Percentiles rank a stretch among this genome's conserved stretches.
Evolutionary conservation across 2,888 invertebrate species (phyloP).

Genomic region (Megastigmus dorsalis): DNA sequence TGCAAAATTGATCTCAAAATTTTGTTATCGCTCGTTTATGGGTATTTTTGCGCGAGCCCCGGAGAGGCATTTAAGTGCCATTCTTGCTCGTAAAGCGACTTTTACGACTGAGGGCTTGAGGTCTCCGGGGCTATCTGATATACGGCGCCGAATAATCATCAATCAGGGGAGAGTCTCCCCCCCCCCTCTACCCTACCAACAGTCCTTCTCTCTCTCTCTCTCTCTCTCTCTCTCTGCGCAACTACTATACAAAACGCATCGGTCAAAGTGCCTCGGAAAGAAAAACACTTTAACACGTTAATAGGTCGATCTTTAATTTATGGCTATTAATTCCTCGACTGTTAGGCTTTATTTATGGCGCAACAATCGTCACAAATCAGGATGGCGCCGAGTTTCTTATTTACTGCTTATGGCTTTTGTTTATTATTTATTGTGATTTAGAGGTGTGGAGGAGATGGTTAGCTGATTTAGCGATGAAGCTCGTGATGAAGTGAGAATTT

Average conservation of each 20-base stretch:
- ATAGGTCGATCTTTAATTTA: neutral
- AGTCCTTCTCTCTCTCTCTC: no score
- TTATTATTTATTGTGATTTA: no score
- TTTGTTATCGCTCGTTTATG: slow-evolving; percentile 60
- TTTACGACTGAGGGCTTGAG: slow-evolving; percentile 48
- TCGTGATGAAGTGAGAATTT: no score
- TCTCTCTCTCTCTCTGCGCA: no score
- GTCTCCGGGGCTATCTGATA: slow-evolving; percentile 40
- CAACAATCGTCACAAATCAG: no score
- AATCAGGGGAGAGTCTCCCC: slow-evolving; percentile 25
- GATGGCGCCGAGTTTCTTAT: no score
- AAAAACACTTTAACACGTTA: neutral
- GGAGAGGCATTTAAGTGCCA: slow-evolving; percentile 47
- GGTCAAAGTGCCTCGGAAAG: neutral
- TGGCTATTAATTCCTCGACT: neutral
- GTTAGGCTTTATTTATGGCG: no score
- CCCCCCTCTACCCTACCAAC: no score
- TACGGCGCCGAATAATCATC: slow-evolving; percentile 43
- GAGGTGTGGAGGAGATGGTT: no score
- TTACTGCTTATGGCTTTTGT: no score
- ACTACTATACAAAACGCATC: neutral
- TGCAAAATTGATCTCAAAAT: slow-evolving; percentile 62
- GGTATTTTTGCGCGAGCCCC: slow-evolving; percentile 52
- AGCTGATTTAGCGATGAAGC: no score
- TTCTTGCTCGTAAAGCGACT: slow-evolving; percentile 52